Percentiles rank a stretch among this genome's conserved stretches.
Evolutionary conservation across 2,797 vertebrate genomes (phyloP).

Genomic region (Danio jaintianensis): DNA sequence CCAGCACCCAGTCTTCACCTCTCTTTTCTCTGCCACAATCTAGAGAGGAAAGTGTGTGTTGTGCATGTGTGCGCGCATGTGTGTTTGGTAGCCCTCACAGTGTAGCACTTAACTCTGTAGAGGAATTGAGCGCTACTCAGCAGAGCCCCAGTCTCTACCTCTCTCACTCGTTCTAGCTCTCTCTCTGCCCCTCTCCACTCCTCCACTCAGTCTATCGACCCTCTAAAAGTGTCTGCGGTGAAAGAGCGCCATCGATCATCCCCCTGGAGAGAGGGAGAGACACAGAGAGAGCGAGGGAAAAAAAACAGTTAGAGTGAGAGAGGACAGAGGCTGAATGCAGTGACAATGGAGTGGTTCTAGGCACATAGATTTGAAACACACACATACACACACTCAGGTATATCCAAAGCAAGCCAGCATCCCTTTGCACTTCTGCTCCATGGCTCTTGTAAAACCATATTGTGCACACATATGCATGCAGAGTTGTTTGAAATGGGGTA

Average conservation of each 20-base stretch:
- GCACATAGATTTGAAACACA: slow-evolving; percentile 65
- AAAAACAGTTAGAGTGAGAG: slow-evolving; percentile 59
- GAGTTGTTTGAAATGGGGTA: neutral
- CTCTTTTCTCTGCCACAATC: slow-evolving; percentile 44
- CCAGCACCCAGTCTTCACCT: neutral
- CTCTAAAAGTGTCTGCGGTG: slow-evolving; percentile 80
- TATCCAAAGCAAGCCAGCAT: slow-evolving; percentile 62
- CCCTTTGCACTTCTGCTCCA: slow-evolving; percentile 61
- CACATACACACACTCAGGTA: slow-evolving; percentile 56
- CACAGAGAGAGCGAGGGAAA: slow-evolving; percentile 42
- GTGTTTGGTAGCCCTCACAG: slow-evolving; percentile 69
- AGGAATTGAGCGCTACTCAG: slow-evolving; percentile 80
- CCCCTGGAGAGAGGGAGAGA: slow-evolving; percentile 71
- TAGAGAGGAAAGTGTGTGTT: slow-evolving; percentile 44
- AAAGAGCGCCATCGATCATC: slow-evolving; percentile 82
- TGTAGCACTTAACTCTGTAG: slow-evolving; percentile 86
- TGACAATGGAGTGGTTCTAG: slow-evolving; percentile 61
- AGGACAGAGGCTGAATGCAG: slow-evolving; percentile 60
- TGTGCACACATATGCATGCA: slow-evolving; percentile 13
- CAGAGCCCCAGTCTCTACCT: slow-evolving; percentile 62
- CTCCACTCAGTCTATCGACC: slow-evolving; percentile 78
- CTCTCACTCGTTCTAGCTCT: slow-evolving; percentile 36
- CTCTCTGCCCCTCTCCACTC: slow-evolving; percentile 48
- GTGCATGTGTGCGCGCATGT: slow-evolving; percentile 14
- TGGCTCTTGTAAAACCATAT: slow-evolving; percentile 41